Base-by-base conservation (phyloP, 2,113 vertebrate genomes). In the Rhadina sibilatrix region DNA sequence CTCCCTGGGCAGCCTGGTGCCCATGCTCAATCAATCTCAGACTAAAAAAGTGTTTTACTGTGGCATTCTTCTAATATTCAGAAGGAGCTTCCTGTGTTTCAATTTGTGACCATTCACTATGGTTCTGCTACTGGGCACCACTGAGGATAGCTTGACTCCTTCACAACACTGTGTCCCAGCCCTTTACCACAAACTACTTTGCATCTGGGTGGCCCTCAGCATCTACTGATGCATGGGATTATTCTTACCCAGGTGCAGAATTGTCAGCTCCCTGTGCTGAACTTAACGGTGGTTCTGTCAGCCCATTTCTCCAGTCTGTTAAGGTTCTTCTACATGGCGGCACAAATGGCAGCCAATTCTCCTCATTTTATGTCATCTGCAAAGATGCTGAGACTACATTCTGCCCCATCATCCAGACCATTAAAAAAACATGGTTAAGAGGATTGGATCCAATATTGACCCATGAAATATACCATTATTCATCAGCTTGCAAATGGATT, bases 131-230 rank as follows among this genome's bases (percentile, higher is more conserved):
- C 17, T 23, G 5, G 5, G 1, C 16, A 49, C 9, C 31, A 24
- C 47, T 30, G 40, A 24, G 14, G 24, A n/a, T 21, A 47, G 14
- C 24, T 70, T 79, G 24, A 16, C 6, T 68, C 12, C 15, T 70
- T 44, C 31, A 37, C 17, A 44, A 28, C 9, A 15, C 0, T 0
- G 8, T 25, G 11, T 25, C 12, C 17, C 27, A 69, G 24, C 12
- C 31, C 15, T 60, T 44, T 77, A 54, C 12, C 3, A 0, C 15
- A 22, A 82, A 12, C 21, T 49, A 1, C 59, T 66, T 54, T 65
- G 37, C 7, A 31, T 9, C 61, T 76, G 31, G 11, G 14, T 12
- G 21, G 25, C 25, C 17, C 31, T 61, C 38, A 71, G n/a, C 17
- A 49, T 24, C 12, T 46, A 11, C 5, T 35, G 15, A 17, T 30